Evolutionary conservation across 2,888 invertebrate species (phyloP).

Genomic region (Mylabris sibirica): DNA sequence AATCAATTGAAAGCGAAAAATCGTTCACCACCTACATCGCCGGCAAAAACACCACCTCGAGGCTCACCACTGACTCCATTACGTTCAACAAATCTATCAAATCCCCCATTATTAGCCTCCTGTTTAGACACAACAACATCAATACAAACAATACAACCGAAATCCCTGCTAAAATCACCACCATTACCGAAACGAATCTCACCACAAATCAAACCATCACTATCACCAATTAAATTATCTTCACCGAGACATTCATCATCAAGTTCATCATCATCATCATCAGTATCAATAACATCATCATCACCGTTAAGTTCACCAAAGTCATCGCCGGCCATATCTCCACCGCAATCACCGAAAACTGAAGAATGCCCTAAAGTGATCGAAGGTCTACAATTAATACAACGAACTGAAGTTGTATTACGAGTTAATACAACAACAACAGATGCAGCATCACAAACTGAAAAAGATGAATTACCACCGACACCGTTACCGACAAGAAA

Average conservation of each 20-base stretch:
- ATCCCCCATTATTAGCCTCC: conserved; percentile 41
- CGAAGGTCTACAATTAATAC: conserved; percentile 67
- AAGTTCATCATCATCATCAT: conserved; percentile 34
- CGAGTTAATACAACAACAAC: conserved; percentile 69
- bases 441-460: conserved; percentile 65
- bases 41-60: conserved; percentile 52
- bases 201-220: conserved; percentile 49
- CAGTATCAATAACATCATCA: conserved; percentile 35
- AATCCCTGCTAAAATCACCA: conserved; percentile 40
- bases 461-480: conserved; percentile 56
- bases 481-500: conserved; percentile 65
- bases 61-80: conserved; percentile 54
- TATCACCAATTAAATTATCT: conserved; percentile 53
- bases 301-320: conserved; percentile 45
- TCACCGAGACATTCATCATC: conserved; percentile 51
- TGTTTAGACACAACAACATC: conserved; percentile 35
- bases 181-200: conserved; percentile 55
- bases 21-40: conserved; percentile 40
- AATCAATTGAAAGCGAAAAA: conserved; percentile 38
- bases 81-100: conserved; percentile 50
- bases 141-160: conserved; percentile 22
- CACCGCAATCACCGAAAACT: conserved; percentile 58
- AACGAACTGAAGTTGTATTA: conserved; percentile 70
- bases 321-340: conserved; percentile 45
- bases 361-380: conserved; percentile 55